Base-by-base conservation (phyloP, 2,113 vertebrate genomes). In the Paralichthys olivaceus region DNA sequence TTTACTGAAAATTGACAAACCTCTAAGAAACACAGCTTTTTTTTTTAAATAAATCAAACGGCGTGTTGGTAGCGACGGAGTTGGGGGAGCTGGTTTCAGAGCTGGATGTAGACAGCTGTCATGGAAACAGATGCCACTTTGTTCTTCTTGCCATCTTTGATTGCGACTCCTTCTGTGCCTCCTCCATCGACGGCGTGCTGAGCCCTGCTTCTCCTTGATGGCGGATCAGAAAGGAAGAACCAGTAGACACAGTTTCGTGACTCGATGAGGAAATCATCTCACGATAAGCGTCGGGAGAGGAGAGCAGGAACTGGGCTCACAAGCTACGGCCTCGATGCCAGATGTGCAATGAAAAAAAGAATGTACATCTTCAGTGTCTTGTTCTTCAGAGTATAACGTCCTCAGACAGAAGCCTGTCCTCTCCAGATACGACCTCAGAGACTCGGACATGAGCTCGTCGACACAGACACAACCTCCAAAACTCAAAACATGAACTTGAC, bases 71-170 rank as follows among this genome's bases (percentile, higher is more conserved):
- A n/a, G 28, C 5, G 17, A 23, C 55, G 79, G 47, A 57, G 74
- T 25, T 32, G 72, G 60, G 61, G 43, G 68, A 65, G 47, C 47
- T 37, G 37, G 37, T 62, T 63, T 75, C 28, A n/a, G 51, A 79
- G 54, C 0, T 23, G 75, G 69, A 63, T 34, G 60, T 51, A 59
- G 65, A 73, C 77, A 68, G 81, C 79, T 77, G 85, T 77, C 76
- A 84, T 82, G 82, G 82, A 83, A 84, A 87, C 82, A 77, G 85
- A 71, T 65, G 55, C 47, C 61, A 59, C 75, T 75, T 76, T 77
- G 69, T 61, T 65, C 69, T 47, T 26, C 20, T 19, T 17, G 8
- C 32, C 26, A 29, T 61, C 67, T 76, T 75, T 55, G 57, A 74
- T 37, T 62, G 77, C 2, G n/a, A 20, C 77, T 80, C 70, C 51